Base-by-base conservation (phyloP, 2,888 invertebrate genomes). In the Drosophila fungiperda region DNA sequence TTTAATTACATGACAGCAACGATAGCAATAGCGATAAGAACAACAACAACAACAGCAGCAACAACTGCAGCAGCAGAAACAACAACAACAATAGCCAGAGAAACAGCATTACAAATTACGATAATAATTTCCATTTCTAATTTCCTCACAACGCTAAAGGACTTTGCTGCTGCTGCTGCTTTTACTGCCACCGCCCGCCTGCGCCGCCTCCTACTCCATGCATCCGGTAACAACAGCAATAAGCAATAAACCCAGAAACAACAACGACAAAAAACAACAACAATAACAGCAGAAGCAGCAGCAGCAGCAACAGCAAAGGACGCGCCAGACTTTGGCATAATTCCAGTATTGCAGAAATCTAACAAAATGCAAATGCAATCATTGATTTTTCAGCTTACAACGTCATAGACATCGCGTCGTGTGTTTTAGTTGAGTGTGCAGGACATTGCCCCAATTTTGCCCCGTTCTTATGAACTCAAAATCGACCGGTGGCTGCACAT, bases 61-160 rank as follows among this genome's bases (percentile, higher is more conserved):
- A 45, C 68, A 78, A 45, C 40, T 70, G 20, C 20, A 23, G 3
- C 9, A 48, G 7, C 65, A 66, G 26, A 59, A 70, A 2, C 57
- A 53, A 6, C 50, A 49, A 1, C 35, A 75, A 33, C 52, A 57
- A 66, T 32, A 40, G 17, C 59, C 36, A 50, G 32, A 45, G 36
- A 59, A 60, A 61, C 60, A 70, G 52, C 61, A 67, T 78, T 83
- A 78, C 82, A 76, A 91, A 91, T 91, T 89, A 88, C 90, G 83
- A 91, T 91, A 91, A 91, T 89, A 91, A 91, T 91, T 91, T 91
- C 91, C 89, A 86, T 91, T 90, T 88, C 91, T 89, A 91, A 90
- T 90, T 91, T 91, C 91, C 87, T 90, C 67, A 66, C 70, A 73
- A 82, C 69, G 78, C 73, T 68, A 72, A 83, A 89, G 88, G 85